Evolutionary conservation across 2,113 vertebrate genomes (phyloP).

Genomic region (Pithys albifrons): DNA sequence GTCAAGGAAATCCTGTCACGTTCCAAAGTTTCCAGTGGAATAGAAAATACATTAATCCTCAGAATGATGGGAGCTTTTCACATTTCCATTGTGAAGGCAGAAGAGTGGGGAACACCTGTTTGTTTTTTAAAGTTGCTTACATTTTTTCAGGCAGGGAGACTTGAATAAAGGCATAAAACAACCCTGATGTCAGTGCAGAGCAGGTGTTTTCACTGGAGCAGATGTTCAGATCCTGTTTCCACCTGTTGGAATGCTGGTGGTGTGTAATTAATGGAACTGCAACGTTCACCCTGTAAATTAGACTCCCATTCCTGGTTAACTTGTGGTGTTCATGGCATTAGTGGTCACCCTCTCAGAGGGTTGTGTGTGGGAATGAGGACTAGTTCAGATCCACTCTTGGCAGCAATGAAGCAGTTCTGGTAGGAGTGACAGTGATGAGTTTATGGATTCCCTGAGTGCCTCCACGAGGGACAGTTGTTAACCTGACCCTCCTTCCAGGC

Average conservation of each 20-base stretch:
- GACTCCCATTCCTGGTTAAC: fast-evolving
- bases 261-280: background rate
- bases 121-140: background rate
- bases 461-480: background rate
- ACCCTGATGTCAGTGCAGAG: background rate
- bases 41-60: background rate
- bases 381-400: background rate
- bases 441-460: background rate
- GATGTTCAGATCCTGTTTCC: background rate
- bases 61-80: background rate
- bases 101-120: background rate
- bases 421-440: background rate
- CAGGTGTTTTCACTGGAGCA: background rate
- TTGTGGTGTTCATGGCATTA: fast-evolving
- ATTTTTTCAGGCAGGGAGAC: background rate
- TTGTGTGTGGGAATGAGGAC: fast-evolving
- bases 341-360: background rate
- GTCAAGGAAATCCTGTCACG: background rate
- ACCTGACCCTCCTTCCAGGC: background rate
- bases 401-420: background rate
- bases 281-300: background rate
- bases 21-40: background rate
- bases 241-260: background rate
- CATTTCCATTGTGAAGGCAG: background rate
- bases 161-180: fast-evolving